Evolutionary conservation across 1,140 invertebrate species (phyloP), one percentile per base, ranked within the genome.

Genomic region (Cepaea nemoralis): DNA sequence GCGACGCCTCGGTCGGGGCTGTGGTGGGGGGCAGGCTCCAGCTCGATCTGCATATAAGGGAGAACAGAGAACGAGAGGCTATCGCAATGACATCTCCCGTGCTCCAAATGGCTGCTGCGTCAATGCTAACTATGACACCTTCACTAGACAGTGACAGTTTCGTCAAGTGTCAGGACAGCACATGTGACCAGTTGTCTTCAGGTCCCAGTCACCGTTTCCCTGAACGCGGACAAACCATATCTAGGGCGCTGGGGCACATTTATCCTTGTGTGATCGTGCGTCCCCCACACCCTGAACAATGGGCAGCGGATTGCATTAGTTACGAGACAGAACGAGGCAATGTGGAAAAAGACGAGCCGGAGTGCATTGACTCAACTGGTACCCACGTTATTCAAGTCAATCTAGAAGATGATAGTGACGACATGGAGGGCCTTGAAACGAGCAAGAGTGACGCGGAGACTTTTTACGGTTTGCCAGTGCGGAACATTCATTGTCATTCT

Each of bases 1-100:
- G 78, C 24, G 81, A 84, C n/a, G 14, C 69, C 1, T 40, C 81
- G 16, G 83, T 84, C 16, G 81, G 83, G 0, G 71, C 76, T 22
- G 66, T 85, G 1, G 66, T 85, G 16, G 80, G 70, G 24, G 81
- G 82, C 31, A 50, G 35, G 5, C 55, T 79, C 5, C 71, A 66
- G 42, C 31, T 39, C 19, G 63, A 78, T 55, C 71, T 74, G 0
- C 35, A 69, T 8, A 66, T 59, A 22, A 35, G 45, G 33, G 76
- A 78, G 45, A 33, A 31, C 24, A 39, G 71, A 6, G 66, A 24
- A 3, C 63, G 35, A 31, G 77, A 33, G 31, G 0, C 37, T 16
- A 80, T 80, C 66, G 10, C 24, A 33, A 42, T 37, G 12, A 16
- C 70, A 42, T 40, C 37, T 6, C 73, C 48, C 24, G 39, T 78